Base-by-base conservation (phyloP, 1,140 invertebrate genomes). In the Cheumatopsyche charites region DNA sequence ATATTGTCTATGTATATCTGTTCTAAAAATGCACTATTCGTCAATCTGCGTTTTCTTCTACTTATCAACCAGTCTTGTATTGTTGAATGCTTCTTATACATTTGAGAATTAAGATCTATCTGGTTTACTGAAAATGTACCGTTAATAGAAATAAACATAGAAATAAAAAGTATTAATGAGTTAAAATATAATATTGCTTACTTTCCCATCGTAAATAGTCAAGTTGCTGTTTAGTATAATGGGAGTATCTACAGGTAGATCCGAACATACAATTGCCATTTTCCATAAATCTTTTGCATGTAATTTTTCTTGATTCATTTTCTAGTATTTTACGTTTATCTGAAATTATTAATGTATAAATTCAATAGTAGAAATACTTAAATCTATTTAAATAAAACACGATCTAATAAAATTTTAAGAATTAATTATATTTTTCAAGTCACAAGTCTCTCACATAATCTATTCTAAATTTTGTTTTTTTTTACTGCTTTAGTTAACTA, bases 251-350 rank as follows among this genome's bases (percentile, higher is more conserved):
- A 73, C 89, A 91, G 63, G 83, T 84, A 11, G 79, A 78, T 12
- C 87, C 88, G 82, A 90, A 91, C 21, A 82, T 78, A 76, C 89
- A 91, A 21, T 85, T 79, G n/a, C 87, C 87, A 58, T 73, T 69
- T n/a, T 77, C 83, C 11, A 82, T 71, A 78, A 86, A 88, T 73
- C 83, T 84, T 62, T 82, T 80, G 76, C 89, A 91, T 9, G 86
- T 84, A 41, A 82, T 86, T 80, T 91, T 90, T 1, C 55, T 62
- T 1, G 78, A 78, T 79, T 90, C 89, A 78, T 90, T 88, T 65
- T 78, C 77, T 70, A 90, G 79, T 77, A 90, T 86, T 19, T 80
- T 83, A 73, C 86, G 82, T 7, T 86, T 84, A 80, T 88, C 89
- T 90, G 78, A 70, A 78, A 79, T 52, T 61, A 43, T 66, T 62